Evolutionary conservation across 2,888 invertebrate genomes (phyloP).

Genomic region (Scelioninae gen. 1): DNA sequence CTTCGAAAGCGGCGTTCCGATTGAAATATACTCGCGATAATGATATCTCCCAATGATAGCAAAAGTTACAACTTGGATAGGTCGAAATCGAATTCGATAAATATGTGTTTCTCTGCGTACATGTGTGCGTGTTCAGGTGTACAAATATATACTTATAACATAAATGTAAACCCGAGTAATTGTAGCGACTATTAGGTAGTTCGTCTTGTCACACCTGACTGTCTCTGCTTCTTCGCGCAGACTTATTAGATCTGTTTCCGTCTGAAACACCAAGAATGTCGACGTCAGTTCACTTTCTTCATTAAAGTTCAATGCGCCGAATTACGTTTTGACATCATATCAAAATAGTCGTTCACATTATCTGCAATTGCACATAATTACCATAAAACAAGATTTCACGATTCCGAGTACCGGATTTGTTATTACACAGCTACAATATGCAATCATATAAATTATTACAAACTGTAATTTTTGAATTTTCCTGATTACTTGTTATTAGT

Average conservation of each 20-base stretch:
- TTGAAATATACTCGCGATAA: slow-evolving; percentile 19
- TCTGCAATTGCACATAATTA: slow-evolving; percentile 14
- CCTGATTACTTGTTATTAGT: neutral
- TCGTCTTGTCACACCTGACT: slow-evolving; percentile 38
- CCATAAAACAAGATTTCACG: slow-evolving; percentile 4
- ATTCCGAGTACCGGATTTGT: slow-evolving; percentile 8
- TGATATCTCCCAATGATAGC: neutral
- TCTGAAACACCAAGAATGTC: slow-evolving; percentile 17
- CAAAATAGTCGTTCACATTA: slow-evolving; percentile 10
- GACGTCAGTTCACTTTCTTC: slow-evolving; percentile 27
- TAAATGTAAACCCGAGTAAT: no score
- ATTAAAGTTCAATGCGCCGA: slow-evolving; percentile 12
- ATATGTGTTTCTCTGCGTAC: no score
- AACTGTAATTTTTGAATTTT: slow-evolving; percentile 8
- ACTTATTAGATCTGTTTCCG: slow-evolving; percentile 53
- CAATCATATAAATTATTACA: slow-evolving; percentile 9
- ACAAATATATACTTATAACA: no score
- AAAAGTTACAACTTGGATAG: no score
- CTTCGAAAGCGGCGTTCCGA: neutral
- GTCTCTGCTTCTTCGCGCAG: slow-evolving; percentile 19
- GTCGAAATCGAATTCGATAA: no score
- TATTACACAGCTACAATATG: slow-evolving; percentile 17
- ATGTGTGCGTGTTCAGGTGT: no score
- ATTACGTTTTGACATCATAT: slow-evolving; percentile 27
- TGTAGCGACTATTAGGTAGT: slow-evolving; percentile 13